Percentiles rank a stretch among this genome's conserved stretches.
Evolutionary conservation across 1,140 invertebrate genomes (phyloP).

Genomic region (Doryteuthis pealeii): DNA sequence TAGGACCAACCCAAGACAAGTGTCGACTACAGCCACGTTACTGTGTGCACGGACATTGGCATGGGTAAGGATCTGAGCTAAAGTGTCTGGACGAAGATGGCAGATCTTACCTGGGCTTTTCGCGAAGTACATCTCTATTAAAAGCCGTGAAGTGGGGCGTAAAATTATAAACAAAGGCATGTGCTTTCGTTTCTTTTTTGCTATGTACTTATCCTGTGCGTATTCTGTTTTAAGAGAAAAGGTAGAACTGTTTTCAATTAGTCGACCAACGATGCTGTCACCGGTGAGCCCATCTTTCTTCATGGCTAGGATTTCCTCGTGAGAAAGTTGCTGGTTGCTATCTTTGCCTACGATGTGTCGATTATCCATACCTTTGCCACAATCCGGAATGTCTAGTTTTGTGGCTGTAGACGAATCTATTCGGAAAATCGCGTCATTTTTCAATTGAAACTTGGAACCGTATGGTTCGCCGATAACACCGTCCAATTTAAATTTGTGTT

Average conservation of each 20-base stretch:
- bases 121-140: slow-evolving; percentile 78
- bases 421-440: neutral
- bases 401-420: neutral
- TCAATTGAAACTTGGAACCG: neutral
- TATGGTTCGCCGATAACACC: neutral
- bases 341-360: slow-evolving; percentile 81
- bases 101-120: slow-evolving; percentile 75
- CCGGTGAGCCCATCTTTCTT: slow-evolving; percentile 75
- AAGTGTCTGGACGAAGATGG: slow-evolving; percentile 77
- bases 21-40: slow-evolving; percentile 83
- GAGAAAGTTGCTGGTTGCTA: slow-evolving; percentile 81
- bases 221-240: slow-evolving; percentile 82
- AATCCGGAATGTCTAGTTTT: slow-evolving; percentile 41
- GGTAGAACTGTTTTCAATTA: slow-evolving; percentile 87
- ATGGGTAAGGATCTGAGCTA: slow-evolving; percentile 82
- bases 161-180: slow-evolving; percentile 49
- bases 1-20: slow-evolving; percentile 77
- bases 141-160: slow-evolving; percentile 72
- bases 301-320: slow-evolving; percentile 78
- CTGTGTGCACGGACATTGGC: slow-evolving; percentile 78
- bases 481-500: slow-evolving; percentile 3
- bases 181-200: slow-evolving; percentile 79
- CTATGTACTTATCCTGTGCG: slow-evolving; percentile 91
- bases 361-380: slow-evolving; percentile 71
- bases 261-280: slow-evolving; percentile 78